Percentiles rank a stretch among this genome's conserved stretches.
These are phyloP conservation scores for Philantomba maxwellii DNA, from an alignment of 2,113 vertebrate species.

Conservation along the genomic window DNA sequence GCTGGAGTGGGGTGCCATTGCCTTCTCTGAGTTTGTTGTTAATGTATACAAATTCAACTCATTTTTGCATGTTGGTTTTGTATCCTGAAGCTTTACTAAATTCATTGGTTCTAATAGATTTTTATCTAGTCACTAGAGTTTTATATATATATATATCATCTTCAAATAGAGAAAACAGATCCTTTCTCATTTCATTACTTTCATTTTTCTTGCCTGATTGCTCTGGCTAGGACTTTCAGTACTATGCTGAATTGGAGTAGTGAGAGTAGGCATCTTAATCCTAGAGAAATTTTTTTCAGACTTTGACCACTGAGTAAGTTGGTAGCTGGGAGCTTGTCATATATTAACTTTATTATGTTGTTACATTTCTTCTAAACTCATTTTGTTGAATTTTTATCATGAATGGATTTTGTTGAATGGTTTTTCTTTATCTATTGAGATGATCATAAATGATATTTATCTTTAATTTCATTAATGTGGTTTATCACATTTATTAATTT, in stretches of 20 bases:
- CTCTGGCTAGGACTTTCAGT: background rate
- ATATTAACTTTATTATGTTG: background rate
- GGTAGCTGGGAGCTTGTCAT: background rate
- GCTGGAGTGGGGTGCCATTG: no score
- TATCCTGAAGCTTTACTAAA: background rate
- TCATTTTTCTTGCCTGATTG: background rate
- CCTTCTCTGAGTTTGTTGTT: background rate
- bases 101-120: background rate
- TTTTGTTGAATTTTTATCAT: background rate
- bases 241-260: background rate
- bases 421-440: background rate
- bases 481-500: background rate
- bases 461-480: background rate
- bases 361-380: background rate
- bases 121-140: background rate
- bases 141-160: background rate
- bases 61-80: background rate
- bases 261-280: background rate
- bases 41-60: background rate
- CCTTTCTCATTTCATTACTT: background rate
- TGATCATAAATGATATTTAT: background rate
- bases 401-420: background rate
- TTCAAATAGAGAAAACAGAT: background rate
- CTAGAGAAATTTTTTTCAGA: background rate
- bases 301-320: background rate